Conservation (phyloP, 1,140 invertebrate species). For the Drosophila parabipectinata region DNA sequence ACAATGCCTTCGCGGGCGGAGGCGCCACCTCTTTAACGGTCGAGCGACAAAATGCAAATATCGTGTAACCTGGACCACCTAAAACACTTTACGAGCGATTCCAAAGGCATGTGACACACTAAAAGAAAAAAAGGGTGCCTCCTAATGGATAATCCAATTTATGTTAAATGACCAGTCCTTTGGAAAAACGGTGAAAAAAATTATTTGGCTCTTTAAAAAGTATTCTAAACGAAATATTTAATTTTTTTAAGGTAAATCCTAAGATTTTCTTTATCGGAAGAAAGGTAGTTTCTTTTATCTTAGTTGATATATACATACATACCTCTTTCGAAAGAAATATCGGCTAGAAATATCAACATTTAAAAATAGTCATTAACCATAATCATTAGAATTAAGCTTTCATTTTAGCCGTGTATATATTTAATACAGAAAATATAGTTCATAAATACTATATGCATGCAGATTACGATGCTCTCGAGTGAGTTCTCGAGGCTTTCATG, state of each 20-base stretch:
- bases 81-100: conserved; percentile 44
- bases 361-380: too few species aligned
- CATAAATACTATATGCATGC: conserved; percentile 18
- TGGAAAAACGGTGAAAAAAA: not conserved
- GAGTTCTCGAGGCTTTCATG: conserved; percentile 45
- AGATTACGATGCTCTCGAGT: conserved; percentile 39
- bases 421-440: conserved; percentile 4
- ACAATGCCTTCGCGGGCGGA: conserved; percentile 9
- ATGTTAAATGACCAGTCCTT: not conserved
- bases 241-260: too few species aligned
- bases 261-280: too few species aligned
- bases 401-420: not conserved
- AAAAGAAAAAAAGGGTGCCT: not conserved
- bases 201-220: not conserved
- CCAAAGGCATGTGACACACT: conserved; percentile 11
- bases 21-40: conserved; percentile 34
- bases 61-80: conserved; percentile 46
- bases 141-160: not conserved
- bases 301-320: too few species aligned
- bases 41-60: conserved; percentile 61
- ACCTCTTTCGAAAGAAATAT: too few species aligned
- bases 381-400: too few species aligned
- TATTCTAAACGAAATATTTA: too few species aligned
- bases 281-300: too few species aligned
- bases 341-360: too few species aligned